Evolutionary conservation across 2,797 vertebrate species (phyloP), one percentile per base, ranked within the genome.

Genomic region (Enteromius fasciolatus): DNA sequence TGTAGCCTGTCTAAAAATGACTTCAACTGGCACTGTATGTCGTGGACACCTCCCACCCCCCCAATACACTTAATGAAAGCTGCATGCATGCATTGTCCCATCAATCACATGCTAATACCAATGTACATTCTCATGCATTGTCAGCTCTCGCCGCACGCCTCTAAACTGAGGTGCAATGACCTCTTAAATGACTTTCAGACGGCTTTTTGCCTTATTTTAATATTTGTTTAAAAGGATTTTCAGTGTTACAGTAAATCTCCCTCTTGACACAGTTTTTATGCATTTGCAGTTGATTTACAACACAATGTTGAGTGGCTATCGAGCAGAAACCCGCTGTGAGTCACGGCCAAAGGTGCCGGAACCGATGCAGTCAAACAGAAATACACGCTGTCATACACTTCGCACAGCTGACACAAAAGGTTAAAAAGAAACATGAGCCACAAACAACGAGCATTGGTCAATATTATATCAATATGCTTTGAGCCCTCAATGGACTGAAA

Each of bases 141-240:
- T 90, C 92, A 91, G 72, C 86, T 84, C 72, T 84, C 63, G 36
- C 70, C 52, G 66, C 85, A 82, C 41, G 73, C 79, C 86, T 90
- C 87, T 76, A 74, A 87, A 83, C 86, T 85, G 88, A 90, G 85
- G 86, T 69, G 87, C 89, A 81, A 80, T 87, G 90, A 91, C 88
- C 89, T 83, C 89, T 86, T 90, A 85, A 91, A 90, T 83, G 89
- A 90, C 87, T 86, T 91, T 90, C 86, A 69, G 61, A 76, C 79
- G 86, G 90, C 91, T 94, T 93, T 93, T 91, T 90, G 89, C 87
- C 89, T 92, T 93, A 91, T 95, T 94, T 93, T 91, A 93, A 94
- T 94, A 94, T 94, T 94, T 93, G 91, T 94, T 92, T 93, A 90
- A 93, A 93, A 93, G 91, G 92, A 93, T 93, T 92, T 90, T 89